phyloP scores from a whole-genome alignment of 2,888 invertebrate genomes.

The Azorinus chamasolen region DNA sequence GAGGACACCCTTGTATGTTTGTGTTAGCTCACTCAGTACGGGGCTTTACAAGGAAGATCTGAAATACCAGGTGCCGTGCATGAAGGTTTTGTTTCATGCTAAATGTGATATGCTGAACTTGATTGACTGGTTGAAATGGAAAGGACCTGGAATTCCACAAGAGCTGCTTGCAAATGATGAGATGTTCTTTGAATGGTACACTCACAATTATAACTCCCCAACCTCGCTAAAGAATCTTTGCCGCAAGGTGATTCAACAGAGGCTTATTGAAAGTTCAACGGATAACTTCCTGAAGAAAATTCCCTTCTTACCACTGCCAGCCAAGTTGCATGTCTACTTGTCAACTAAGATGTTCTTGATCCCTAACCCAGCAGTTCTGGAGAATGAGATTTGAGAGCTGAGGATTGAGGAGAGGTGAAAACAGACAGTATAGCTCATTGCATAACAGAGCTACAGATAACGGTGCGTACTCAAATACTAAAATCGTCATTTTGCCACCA shows the following conservation, averaged over 20 bases:
- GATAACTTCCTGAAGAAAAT: slow-evolving; percentile 79
- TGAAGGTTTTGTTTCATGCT: slow-evolving; percentile 82
- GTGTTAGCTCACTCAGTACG: slow-evolving; percentile 85
- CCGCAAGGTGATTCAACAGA: slow-evolving; percentile 84
- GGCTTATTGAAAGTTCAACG: slow-evolving; percentile 72
- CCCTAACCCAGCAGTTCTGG: slow-evolving; percentile 65
- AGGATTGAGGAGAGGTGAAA: too few species aligned
- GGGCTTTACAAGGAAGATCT: slow-evolving; percentile 85
- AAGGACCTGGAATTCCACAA: slow-evolving; percentile 84
- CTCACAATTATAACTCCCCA: slow-evolving; percentile 79
- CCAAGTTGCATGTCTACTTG: slow-evolving; percentile 81
- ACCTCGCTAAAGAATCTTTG: slow-evolving; percentile 85
- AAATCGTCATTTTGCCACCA: too few species aligned
- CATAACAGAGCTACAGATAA: too few species aligned
- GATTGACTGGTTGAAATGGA: slow-evolving; percentile 85
- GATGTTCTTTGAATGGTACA: slow-evolving; percentile 83
- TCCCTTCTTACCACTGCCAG: slow-evolving; percentile 82
- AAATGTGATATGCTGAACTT: slow-evolving; percentile 86
- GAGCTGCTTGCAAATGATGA: slow-evolving; percentile 81
- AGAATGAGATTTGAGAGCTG: slow-evolving; percentile 40
- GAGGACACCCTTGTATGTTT: slow-evolving; percentile 84
- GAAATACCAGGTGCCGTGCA: slow-evolving; percentile 84
- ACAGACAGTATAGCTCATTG: too few species aligned
- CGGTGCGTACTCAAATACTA: too few species aligned
- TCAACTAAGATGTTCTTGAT: slow-evolving; percentile 83